These are phyloP conservation scores for Arvicanthis niloticus DNA, from an alignment of 2,113 vertebrate species.

Conservation along the genomic window DNA sequence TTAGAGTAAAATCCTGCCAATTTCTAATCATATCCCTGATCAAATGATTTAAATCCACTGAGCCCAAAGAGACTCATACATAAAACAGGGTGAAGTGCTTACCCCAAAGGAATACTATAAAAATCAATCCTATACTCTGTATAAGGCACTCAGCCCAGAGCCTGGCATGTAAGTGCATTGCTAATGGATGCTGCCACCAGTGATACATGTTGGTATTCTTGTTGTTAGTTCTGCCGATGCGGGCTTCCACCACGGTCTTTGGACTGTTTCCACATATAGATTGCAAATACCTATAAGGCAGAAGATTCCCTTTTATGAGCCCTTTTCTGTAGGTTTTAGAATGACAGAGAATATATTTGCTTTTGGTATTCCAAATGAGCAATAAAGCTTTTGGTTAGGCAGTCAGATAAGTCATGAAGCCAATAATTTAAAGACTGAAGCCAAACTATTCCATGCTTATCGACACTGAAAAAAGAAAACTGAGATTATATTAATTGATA, in stretches of 20 bases:
- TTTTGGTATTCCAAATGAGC: conserved; percentile 1
- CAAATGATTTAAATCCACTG: conserved; percentile 35
- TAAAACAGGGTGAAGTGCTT: conserved; percentile 35
- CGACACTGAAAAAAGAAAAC: not conserved
- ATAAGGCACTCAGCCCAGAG: conserved; percentile 10
- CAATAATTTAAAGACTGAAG: not conserved
- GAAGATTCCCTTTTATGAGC: not conserved
- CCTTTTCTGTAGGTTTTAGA: conserved; percentile 17
- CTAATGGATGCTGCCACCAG: conserved; percentile 2
- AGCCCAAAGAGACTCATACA: conserved; percentile 40
- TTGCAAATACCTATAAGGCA: conserved; percentile 25
- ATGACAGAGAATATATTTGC: conserved; percentile 15
- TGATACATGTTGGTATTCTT: not conserved
- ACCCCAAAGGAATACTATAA: conserved; percentile 20
- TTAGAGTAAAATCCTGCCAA: not conserved
- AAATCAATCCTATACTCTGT: conserved; percentile 41
- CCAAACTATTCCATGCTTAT: conserved; percentile 44
- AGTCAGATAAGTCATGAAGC: conserved; percentile 50
- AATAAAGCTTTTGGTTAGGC: not conserved
- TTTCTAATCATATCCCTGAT: not conserved
- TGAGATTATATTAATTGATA: not conserved
- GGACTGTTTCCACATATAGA: conserved; percentile 46
- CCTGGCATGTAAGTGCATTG: not conserved
- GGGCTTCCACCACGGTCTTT: conserved; percentile 1
- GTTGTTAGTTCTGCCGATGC: not conserved